Conservation (phyloP, 2,888 invertebrate species). For the Oeneis ivallda region DNA sequence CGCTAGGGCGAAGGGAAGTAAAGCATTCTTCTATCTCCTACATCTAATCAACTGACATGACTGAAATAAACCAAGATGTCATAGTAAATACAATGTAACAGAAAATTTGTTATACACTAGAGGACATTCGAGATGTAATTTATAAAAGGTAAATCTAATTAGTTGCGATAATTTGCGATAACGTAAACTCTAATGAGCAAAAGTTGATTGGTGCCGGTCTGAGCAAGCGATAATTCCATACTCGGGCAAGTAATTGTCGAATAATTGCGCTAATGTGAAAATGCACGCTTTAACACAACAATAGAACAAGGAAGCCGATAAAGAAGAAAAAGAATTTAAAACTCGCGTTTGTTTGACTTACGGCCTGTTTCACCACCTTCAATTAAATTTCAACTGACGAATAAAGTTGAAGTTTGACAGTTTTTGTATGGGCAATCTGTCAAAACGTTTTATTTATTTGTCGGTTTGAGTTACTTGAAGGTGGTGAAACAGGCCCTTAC, state of each 20-base stretch:
- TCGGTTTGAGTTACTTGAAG: no score
- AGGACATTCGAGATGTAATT: background rate
- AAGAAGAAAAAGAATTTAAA: slow-evolving; percentile 29
- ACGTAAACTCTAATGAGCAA: slow-evolving; percentile 65
- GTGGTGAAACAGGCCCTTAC: no score
- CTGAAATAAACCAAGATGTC: slow-evolving; percentile 13
- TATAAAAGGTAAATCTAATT: slow-evolving; percentile 46
- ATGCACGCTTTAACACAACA: slow-evolving; percentile 77
- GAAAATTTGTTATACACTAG: background rate
- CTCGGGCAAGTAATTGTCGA: slow-evolving; percentile 75
- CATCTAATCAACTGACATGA: slow-evolving; percentile 12
- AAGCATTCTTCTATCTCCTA: slow-evolving; percentile 19
- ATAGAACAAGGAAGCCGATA: slow-evolving; percentile 68
- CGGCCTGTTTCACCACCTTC: no score
- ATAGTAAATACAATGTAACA: background rate
- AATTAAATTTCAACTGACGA: no score
- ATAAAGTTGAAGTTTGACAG: no score
- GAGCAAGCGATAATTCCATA: slow-evolving; percentile 60
- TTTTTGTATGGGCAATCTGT: no score
- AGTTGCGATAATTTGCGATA: slow-evolving; percentile 66
- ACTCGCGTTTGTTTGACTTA: slow-evolving; percentile 19
- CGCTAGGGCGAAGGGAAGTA: slow-evolving; percentile 51
- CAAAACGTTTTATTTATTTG: no score
- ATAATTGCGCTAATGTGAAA: slow-evolving; percentile 80
- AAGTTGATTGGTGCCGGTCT: slow-evolving; percentile 65